Conservation (phyloP, 1,140 invertebrate genomes). For the Pogonomyrmex barbatus region DNA sequence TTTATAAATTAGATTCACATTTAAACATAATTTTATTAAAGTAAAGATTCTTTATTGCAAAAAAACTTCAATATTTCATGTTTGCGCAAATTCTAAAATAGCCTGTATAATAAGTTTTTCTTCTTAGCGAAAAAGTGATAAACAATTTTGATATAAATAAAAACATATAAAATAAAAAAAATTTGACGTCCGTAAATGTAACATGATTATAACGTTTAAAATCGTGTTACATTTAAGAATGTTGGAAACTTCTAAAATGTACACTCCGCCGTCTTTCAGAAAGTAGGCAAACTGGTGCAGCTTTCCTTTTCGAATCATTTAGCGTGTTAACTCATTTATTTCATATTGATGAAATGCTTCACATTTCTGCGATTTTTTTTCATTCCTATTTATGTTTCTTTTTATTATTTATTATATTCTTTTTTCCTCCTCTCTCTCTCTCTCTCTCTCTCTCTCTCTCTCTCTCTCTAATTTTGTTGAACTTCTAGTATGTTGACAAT, state of each 20-base stretch:
- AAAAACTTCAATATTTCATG: too few species aligned
- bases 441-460: not conserved
- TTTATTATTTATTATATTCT: not conserved
- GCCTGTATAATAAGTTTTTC: too few species aligned
- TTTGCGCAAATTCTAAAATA: too few species aligned
- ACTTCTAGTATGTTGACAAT: not conserved
- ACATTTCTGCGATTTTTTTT: not conserved
- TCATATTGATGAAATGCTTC: not conserved
- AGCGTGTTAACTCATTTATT: not conserved
- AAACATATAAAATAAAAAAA: too few species aligned
- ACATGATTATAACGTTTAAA: not conserved
- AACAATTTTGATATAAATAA: too few species aligned
- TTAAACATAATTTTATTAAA: too few species aligned
- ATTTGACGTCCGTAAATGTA: not conserved
- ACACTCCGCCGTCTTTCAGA: not conserved
- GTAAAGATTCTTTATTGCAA: too few species aligned
- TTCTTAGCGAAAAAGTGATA: too few species aligned
- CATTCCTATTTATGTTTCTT: not conserved
- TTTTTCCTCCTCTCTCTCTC: not conserved
- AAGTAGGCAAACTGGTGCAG: constrained; percentile 57
- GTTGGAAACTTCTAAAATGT: constrained; percentile 44
- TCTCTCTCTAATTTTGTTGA: not conserved
- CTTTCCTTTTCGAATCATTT: constrained; percentile 62
- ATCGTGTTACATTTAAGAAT: not conserved
- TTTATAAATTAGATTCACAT: too few species aligned